Conservation (phyloP, 92 coral and sea anemone genomes). For the Phenganax stokvisi region DNA sequence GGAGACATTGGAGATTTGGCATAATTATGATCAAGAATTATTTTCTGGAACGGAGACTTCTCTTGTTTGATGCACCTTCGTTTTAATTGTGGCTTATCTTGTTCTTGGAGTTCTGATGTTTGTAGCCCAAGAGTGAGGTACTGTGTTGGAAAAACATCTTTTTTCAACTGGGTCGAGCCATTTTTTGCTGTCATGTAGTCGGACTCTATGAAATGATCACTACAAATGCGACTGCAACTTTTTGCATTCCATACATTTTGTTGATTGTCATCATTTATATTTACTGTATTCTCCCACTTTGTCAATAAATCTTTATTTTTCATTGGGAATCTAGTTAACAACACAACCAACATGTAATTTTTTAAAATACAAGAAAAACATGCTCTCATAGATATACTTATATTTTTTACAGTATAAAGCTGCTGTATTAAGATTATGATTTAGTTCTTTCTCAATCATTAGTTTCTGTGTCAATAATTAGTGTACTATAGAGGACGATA, state of each 20-base stretch:
- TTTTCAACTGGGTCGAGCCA: background rate
- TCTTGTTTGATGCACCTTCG: background rate
- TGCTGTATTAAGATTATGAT: too few relatives aligned
- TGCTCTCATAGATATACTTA: background rate
- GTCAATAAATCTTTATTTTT: constrained; percentile 6
- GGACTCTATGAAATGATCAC: background rate
- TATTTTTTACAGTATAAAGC: background rate
- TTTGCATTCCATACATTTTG: constrained; percentile 13
- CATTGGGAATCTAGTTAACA: constrained; percentile 11
- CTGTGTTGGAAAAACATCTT: constrained; percentile 13
- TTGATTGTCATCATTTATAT: background rate
- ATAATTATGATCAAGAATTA: constrained; percentile 10
- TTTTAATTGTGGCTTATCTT: background rate
- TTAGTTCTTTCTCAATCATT: too few relatives aligned
- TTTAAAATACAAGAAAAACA: background rate
- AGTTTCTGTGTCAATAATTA: too few relatives aligned
- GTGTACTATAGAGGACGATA: too few relatives aligned
- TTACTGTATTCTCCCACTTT: constrained; percentile 27
- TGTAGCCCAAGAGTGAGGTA: background rate
- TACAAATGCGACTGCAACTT: constrained; percentile 2
- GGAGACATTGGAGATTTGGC: background rate
- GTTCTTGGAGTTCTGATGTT: background rate
- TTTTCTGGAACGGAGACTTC: background rate
- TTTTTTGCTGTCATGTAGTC: constrained; percentile 8
- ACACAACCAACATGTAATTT: background rate